Evolutionary conservation across 1,140 invertebrate genomes (phyloP).

Genomic region (Drosophila sulfurigaster): DNA sequence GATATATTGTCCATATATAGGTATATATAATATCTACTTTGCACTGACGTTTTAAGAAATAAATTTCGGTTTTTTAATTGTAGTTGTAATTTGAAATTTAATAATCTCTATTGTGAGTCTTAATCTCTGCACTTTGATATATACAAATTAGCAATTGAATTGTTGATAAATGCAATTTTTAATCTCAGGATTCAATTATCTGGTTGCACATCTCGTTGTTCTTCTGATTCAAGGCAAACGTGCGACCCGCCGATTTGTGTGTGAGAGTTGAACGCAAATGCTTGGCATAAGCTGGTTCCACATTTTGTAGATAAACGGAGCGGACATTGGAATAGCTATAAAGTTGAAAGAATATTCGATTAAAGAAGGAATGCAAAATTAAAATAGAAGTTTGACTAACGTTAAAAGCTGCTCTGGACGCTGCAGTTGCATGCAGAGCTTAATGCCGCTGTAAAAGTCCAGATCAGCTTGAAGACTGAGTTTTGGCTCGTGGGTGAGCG

Average conservation of each 20-base stretch:
- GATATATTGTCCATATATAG: too few relatives aligned
- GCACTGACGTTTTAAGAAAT: too few relatives aligned
- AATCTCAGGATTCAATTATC: slow-evolving; percentile 52
- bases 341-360: background rate
- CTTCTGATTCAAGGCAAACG: slow-evolving; percentile 91
- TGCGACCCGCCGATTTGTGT: slow-evolving; percentile 87
- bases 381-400: slow-evolving; percentile 85
- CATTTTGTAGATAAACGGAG: slow-evolving; percentile 57
- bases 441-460: slow-evolving; percentile 91
- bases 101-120: slow-evolving; percentile 55
- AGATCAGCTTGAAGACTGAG: slow-evolving; percentile 91
- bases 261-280: slow-evolving; percentile 50
- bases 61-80: background rate
- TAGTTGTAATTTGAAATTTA: slow-evolving; percentile 1
- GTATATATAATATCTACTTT: too few relatives aligned
- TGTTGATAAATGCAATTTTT: slow-evolving; percentile 17
- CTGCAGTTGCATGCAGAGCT: slow-evolving; percentile 92
- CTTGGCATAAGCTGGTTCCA: slow-evolving; percentile 58
- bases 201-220: slow-evolving; percentile 92
- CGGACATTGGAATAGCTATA: slow-evolving; percentile 56
- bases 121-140: slow-evolving; percentile 51
- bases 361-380: background rate
- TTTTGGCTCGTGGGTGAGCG: slow-evolving; percentile 89
- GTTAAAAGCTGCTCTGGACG: slow-evolving; percentile 89
- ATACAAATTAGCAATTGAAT: slow-evolving; percentile 27